Conservation (phyloP, 2,797 vertebrate genomes). For the Karalla daura region DNA sequence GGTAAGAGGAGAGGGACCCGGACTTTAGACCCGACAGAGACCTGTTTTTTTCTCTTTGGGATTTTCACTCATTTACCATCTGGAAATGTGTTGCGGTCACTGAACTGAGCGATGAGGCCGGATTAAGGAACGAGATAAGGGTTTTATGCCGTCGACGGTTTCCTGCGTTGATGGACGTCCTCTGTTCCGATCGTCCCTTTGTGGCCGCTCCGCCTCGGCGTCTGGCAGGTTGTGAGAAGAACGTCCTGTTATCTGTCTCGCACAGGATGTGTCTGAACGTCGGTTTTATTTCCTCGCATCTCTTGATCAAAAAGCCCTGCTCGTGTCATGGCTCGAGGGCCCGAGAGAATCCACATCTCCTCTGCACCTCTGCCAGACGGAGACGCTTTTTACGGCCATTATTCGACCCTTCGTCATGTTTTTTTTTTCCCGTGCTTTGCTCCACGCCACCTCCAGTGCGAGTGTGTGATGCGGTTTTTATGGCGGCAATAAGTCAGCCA, state of each 20-base stretch:
- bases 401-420: neutral
- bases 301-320: slow-evolving; percentile 1
- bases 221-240: neutral
- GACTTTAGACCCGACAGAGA: neutral
- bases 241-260: neutral
- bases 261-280: neutral
- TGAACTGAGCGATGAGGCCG: neutral
- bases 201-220: neutral
- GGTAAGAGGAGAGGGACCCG: slow-evolving; percentile 75
- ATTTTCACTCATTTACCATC: neutral
- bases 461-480: slow-evolving; percentile 22
- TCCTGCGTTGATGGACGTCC: neutral
- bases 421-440: neutral
- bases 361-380: neutral
- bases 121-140: neutral
- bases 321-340: no score
- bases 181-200: slow-evolving; percentile 11
- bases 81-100: neutral
- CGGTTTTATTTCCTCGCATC: neutral
- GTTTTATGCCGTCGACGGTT: neutral
- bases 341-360: no score
- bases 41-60: neutral
- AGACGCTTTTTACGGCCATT: neutral
- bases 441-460: neutral
- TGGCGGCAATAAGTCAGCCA: slow-evolving; percentile 52